Percentiles rank a stretch among this genome's conserved stretches.
Conservation (phyloP, 2,113 vertebrate genomes). For the Chlamydotis undulata region DNA sequence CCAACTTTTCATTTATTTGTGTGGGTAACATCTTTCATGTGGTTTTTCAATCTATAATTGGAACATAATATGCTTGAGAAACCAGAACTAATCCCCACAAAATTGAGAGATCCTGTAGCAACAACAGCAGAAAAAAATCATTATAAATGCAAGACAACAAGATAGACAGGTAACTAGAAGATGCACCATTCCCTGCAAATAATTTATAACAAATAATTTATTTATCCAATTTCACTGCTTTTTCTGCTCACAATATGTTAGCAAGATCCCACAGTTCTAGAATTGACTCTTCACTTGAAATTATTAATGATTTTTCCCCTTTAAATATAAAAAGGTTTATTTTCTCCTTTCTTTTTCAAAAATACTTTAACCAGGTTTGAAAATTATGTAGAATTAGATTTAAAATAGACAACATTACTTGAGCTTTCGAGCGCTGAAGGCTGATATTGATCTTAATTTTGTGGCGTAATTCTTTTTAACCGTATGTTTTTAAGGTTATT, state of each 20-base stretch:
- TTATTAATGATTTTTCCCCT: constrained; percentile 44
- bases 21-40: background rate
- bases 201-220: constrained; percentile 67
- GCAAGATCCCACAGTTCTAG: background rate
- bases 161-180: constrained; percentile 31
- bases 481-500: background rate
- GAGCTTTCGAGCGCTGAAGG: background rate
- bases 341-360: background rate
- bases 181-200: constrained; percentile 47
- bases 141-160: constrained; percentile 41
- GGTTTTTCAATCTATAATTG: background rate
- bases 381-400: background rate
- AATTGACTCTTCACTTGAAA: constrained; percentile 33
- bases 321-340: constrained; percentile 34
- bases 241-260: constrained; percentile 21
- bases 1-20: background rate
- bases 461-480: background rate
- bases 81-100: background rate
- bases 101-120: background rate
- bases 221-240: constrained; percentile 46
- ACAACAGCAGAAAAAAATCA: constrained; percentile 15
- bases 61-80: background rate
- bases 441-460: background rate
- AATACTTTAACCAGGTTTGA: background rate
- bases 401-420: background rate